These are phyloP conservation scores for Varanus salvator DNA, from an alignment of 2,113 vertebrate species.

Conservation along the genomic window DNA sequence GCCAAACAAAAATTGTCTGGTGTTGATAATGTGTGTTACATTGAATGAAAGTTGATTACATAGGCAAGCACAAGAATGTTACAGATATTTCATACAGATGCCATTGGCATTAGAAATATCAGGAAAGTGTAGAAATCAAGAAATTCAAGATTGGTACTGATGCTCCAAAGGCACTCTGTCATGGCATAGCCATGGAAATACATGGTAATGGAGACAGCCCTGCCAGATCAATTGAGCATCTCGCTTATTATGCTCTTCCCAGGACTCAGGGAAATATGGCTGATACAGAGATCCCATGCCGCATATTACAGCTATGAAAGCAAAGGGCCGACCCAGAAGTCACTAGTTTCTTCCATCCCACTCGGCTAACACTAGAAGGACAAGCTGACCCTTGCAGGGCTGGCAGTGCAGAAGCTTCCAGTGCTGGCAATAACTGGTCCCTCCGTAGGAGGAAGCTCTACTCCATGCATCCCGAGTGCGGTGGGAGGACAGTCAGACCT, in stretches of 20 bases:
- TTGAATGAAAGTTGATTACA: constrained; percentile 29
- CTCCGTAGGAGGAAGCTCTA: neutral
- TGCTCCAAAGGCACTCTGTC: neutral
- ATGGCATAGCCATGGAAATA: neutral
- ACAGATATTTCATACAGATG: constrained; percentile 20
- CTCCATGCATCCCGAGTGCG: neutral
- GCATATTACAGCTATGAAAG: neutral
- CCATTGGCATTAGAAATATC: neutral
- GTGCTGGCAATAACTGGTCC: neutral
- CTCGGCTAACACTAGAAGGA: neutral
- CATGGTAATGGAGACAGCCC: neutral
- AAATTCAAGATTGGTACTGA: neutral
- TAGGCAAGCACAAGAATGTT: constrained; percentile 28
- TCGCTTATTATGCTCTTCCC: neutral
- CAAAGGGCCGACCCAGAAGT: neutral
- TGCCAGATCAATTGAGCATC: neutral
- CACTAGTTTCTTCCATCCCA: neutral
- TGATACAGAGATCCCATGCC: neutral
- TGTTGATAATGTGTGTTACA: constrained; percentile 42
- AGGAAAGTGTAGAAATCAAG: neutral
- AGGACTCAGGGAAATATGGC: neutral
- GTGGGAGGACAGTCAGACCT: too few species aligned
- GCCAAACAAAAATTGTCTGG: neutral
- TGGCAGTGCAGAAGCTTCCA: neutral
- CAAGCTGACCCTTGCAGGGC: neutral